Evolutionary conservation across 2,113 vertebrate species (phyloP), one percentile per base, ranked within the genome.

Genomic region (Melanerpes formicivorus): DNA sequence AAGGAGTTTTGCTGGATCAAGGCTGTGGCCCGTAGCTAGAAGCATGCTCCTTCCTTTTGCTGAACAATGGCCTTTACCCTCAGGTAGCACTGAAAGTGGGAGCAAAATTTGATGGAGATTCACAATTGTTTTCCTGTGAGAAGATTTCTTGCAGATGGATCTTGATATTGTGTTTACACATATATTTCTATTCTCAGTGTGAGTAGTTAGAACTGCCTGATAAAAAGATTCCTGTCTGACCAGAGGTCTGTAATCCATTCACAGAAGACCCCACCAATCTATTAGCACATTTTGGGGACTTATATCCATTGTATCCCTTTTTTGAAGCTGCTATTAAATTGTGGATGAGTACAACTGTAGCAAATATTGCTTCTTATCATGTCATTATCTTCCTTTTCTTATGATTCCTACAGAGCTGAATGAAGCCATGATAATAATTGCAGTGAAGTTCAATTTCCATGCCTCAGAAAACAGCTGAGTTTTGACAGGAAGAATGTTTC

Each of bases 301-400:
- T 70, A 27, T 14, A 79, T 26, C 15, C 50, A 29, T 60, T 7
- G 0, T 65, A 44, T 34, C 25, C 69, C 77, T 90, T 89, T 94
- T 91, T 83, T 78, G 58, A 64, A 78, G 80, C 32, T 67, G 60
- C 63, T 88, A 84, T 86, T 88, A 91, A 65, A 83, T 62, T 71
- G 82, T 66, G 69, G 75, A 46, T 85, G 50, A 84, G n/a, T 70
- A 73, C 12, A 46, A 76, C 63, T 81, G 26, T 17, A 77, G 48
- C 40, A 72, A 93, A 87, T 87, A 70, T 18, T 82, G 23, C 65
- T 91, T 52, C 83, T 90, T 86, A 69, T 90, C 66, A 58, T 87
- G 55, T 46, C 77, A 75, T 90, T 64, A 87, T 84, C 78, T 87
- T 79, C 18, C 64, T 95, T 96, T 93, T 93, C 82, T 88, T 96